phyloP scores from a whole-genome alignment of 2,797 vertebrate genomes.

The Pteronotus mesoamericanus region DNA sequence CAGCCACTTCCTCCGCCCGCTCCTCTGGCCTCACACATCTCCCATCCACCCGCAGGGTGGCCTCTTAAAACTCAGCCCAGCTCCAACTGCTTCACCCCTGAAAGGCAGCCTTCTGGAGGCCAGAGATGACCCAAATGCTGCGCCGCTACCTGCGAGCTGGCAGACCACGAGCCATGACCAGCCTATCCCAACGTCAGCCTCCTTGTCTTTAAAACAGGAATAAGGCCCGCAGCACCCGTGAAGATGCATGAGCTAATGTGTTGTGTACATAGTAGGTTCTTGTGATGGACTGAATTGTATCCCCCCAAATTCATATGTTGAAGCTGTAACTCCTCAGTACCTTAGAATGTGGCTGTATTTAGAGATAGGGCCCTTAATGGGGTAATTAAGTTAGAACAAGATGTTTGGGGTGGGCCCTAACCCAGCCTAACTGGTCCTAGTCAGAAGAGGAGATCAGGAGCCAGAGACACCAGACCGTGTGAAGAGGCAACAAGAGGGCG shows the following conservation, averaged over 20 bases:
- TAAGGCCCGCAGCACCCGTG: neutral
- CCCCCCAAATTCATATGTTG: neutral
- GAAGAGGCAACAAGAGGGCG: too few relatives aligned
- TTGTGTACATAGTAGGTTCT: neutral
- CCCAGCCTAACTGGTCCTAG: neutral
- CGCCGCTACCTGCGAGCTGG: neutral
- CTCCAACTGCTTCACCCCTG: neutral
- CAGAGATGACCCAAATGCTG: neutral
- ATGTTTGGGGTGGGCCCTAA: accelerated
- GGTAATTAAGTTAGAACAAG: neutral
- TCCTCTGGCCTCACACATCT: neutral
- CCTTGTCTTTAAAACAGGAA: neutral
- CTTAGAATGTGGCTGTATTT: neutral
- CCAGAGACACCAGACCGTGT: neutral
- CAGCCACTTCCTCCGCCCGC: neutral
- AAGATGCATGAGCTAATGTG: neutral
- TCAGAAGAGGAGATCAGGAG: neutral
- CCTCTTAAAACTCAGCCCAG: neutral
- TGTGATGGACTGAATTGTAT: neutral
- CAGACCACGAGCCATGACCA: too few relatives aligned
- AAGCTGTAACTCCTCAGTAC: neutral
- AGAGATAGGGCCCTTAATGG: neutral
- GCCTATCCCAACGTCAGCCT: neutral
- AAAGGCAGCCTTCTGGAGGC: neutral
- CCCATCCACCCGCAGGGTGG: neutral